A percentile compares a stretch with the other conserved stretches of the same genome.
Conservation (phyloP, 2,888 invertebrate species). For the Orthosia incerta region DNA sequence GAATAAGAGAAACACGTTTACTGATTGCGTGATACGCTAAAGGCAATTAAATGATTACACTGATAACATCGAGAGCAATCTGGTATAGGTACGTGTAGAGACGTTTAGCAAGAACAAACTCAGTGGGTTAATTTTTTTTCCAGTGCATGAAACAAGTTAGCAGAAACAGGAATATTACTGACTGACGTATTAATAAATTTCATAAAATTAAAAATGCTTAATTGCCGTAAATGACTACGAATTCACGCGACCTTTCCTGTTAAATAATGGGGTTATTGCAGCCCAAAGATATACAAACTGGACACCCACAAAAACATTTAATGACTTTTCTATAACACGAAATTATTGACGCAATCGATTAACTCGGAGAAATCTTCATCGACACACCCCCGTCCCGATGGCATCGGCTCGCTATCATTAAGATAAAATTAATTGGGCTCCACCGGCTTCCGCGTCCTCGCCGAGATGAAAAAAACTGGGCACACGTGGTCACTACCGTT, state of each 20-base stretch:
- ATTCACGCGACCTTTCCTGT: slow-evolving; percentile 5
- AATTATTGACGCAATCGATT: slow-evolving; percentile 80
- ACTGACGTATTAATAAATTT: slow-evolving; percentile 33
- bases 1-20: slow-evolving; percentile 45
- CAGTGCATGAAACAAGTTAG: slow-evolving; percentile 29
- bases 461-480: slow-evolving; percentile 83
- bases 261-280: slow-evolving; percentile 24
- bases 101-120: slow-evolving; percentile 22
- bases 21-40: slow-evolving; percentile 41
- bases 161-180: slow-evolving; percentile 29
- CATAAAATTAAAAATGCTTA: slow-evolving; percentile 28
- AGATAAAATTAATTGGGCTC: slow-evolving; percentile 87
- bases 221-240: slow-evolving; percentile 16
- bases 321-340: slow-evolving; percentile 61
- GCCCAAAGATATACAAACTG: slow-evolving; percentile 26
- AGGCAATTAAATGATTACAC: slow-evolving; percentile 61
- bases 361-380: slow-evolving; percentile 76
- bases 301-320: slow-evolving; percentile 55
- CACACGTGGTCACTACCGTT: slow-evolving; percentile 91
- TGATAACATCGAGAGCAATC: slow-evolving; percentile 55
- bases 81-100: slow-evolving; percentile 15
- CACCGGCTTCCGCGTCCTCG: slow-evolving; percentile 88
- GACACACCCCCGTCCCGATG: slow-evolving; percentile 68
- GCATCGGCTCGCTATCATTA: slow-evolving; percentile 76
- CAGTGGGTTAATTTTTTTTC: neutral